A percentile compares a stretch with the other conserved stretches of the same genome.
phyloP scores from a whole-genome alignment of 2,888 invertebrate genomes.

The Leptinotarsa tumamoca region DNA sequence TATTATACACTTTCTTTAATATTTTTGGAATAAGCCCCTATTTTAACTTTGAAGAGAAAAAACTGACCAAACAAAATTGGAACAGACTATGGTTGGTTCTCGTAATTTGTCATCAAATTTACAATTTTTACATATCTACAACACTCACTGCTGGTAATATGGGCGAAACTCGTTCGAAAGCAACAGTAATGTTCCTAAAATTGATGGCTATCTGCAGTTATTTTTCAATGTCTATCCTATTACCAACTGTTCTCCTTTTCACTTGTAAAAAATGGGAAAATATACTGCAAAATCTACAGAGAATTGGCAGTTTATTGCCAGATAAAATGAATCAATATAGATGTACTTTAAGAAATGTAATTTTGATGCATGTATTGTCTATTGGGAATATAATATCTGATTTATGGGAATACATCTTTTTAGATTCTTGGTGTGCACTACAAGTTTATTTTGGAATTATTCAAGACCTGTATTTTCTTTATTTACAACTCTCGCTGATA shows the following conservation, averaged over 20 bases:
- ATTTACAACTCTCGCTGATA: not conserved
- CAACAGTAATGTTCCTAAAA: conserved; percentile 3
- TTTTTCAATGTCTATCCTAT: not conserved
- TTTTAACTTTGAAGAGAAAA: conserved; percentile 16
- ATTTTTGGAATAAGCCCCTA: conserved; percentile 23
- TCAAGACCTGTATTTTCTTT: not conserved
- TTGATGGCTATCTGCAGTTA: not conserved
- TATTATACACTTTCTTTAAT: not conserved
- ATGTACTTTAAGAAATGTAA: not conserved
- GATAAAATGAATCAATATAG: not conserved
- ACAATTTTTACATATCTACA: conserved; percentile 3
- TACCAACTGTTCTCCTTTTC: not conserved
- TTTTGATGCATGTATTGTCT: not conserved
- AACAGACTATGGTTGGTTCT: conserved; percentile 9
- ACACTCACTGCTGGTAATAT: not conserved
- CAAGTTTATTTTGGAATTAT: not conserved
- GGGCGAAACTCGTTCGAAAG: not conserved
- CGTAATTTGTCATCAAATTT: conserved; percentile 2
- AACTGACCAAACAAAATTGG: conserved; percentile 8
- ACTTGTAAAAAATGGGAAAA: conserved; percentile 7
- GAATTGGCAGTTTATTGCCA: not conserved
- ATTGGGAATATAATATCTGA: not conserved
- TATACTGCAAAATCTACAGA: conserved; percentile 2
- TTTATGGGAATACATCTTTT: not conserved
- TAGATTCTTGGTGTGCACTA: not conserved